Evolutionary conservation across 2,888 invertebrate species (phyloP).

Genomic region (Caenorhabditis virilis): DNA sequence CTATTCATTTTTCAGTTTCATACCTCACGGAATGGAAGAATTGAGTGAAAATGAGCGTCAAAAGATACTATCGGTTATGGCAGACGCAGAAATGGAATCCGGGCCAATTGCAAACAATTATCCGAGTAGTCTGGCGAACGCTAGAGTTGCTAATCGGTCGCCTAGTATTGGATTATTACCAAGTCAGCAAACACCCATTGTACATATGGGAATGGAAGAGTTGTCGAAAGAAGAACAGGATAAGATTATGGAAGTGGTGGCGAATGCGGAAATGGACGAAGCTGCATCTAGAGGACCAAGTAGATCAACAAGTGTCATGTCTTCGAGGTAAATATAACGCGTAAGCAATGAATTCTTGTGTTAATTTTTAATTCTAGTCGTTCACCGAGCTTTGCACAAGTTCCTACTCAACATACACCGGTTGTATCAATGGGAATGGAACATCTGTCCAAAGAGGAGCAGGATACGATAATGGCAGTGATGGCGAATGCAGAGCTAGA

Average conservation of each 20-base stretch:
- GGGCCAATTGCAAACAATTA: too few relatives aligned
- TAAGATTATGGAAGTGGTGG: constrained; percentile 76
- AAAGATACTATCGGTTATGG: constrained; percentile 75
- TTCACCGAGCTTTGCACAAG: too few relatives aligned
- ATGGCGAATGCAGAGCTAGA: constrained; percentile 74
- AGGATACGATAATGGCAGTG: constrained; percentile 74
- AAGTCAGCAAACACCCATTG: neutral
- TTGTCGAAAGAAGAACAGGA: constrained; percentile 75
- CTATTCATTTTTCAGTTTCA: neutral
- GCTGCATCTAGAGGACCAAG: constrained; percentile 2
- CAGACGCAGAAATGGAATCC: constrained; percentile 56
- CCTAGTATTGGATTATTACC: too few relatives aligned
- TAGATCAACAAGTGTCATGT: neutral
- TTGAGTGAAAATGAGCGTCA: constrained; percentile 74
- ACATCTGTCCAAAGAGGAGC: constrained; percentile 74
- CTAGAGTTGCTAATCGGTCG: too few relatives aligned
- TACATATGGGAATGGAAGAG: constrained; percentile 55
- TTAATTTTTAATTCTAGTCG: too few relatives aligned
- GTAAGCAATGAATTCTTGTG: too few relatives aligned
- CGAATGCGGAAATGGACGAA: constrained; percentile 72
- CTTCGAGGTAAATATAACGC: too few relatives aligned
- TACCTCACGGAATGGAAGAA: constrained; percentile 61
- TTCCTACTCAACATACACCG: neutral
- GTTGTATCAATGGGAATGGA: constrained; percentile 37
- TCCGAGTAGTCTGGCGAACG: too few relatives aligned